Evolutionary conservation across 2,797 vertebrate genomes (phyloP).

Genomic region (Pseudochirops corinnae): DNA sequence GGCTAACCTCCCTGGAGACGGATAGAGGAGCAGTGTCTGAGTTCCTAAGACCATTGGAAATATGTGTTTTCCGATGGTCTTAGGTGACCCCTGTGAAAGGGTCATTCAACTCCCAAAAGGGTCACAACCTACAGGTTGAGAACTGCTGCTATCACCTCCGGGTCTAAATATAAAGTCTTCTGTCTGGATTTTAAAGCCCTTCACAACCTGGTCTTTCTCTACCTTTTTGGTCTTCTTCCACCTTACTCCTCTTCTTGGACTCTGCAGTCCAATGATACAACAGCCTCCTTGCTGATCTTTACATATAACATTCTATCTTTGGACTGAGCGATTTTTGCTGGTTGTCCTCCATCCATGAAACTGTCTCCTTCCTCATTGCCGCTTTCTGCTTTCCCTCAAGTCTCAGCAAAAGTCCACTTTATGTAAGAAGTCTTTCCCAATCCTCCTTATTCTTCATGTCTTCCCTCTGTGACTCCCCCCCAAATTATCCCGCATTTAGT

Average conservation of each 20-base stretch:
- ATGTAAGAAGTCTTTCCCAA: not conserved
- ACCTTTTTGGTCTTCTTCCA: not conserved
- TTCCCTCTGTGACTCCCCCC: not conserved
- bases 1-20: too few relatives aligned
- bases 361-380: not conserved
- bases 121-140: too few relatives aligned
- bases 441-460: not conserved
- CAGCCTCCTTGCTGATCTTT: not conserved
- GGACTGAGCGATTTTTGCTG: not conserved
- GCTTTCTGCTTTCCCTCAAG: not conserved
- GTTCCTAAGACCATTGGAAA: too few relatives aligned
- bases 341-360: not conserved
- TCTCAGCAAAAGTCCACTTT: not conserved
- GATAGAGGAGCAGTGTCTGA: too few relatives aligned
- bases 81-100: too few relatives aligned
- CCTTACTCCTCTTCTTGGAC: not conserved
- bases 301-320: not conserved
- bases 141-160: not conserved
- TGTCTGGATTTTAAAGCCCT: not conserved
- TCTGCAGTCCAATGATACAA: not conserved
- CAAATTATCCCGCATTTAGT: not conserved
- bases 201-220: not conserved
- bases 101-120: too few relatives aligned
- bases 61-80: too few relatives aligned
- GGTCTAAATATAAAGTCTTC: not conserved